Conservation (phyloP, 2,113 vertebrate species). For the Scartelaos histophorus region DNA sequence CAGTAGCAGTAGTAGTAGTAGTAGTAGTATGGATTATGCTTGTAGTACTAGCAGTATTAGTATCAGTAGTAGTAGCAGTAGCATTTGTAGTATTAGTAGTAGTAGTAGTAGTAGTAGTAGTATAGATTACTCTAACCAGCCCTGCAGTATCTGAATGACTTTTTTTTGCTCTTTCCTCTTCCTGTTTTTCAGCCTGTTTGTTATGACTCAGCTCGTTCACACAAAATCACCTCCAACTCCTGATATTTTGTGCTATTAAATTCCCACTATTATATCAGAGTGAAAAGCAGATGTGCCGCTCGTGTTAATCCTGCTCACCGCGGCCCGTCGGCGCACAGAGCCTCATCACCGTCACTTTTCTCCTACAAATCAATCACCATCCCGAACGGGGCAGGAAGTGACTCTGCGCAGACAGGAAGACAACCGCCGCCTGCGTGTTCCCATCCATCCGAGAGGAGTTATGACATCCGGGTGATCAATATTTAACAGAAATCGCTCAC, state of each 20-base stretch:
- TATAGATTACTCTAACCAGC: no score
- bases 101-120: no score
- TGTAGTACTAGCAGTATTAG: no score
- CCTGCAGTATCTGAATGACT: no score
- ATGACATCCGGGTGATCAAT: conserved; percentile 9
- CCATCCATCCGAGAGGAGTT: neutral
- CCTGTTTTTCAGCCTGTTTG: no score
- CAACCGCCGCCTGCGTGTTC: neutral
- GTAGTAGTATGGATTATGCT: no score
- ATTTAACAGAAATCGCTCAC: conserved; percentile 2
- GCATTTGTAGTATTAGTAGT: no score
- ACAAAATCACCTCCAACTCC: neutral
- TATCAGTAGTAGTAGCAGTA: no score
- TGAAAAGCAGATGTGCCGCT: neutral
- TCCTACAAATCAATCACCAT: neutral
- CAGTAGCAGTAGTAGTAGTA: no score
- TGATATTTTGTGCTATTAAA: no score
- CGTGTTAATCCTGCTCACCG: neutral
- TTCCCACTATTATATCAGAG: neutral
- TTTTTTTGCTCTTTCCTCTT: no score
- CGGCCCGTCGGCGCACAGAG: neutral
- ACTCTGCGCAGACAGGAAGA: neutral
- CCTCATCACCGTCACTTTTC: neutral
- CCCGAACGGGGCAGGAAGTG: neutral
- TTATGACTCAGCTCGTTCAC: neutral